These are phyloP conservation scores for Tenrec ecaudatus DNA, from an alignment of 2,113 vertebrate species.

Conservation along the genomic window DNA sequence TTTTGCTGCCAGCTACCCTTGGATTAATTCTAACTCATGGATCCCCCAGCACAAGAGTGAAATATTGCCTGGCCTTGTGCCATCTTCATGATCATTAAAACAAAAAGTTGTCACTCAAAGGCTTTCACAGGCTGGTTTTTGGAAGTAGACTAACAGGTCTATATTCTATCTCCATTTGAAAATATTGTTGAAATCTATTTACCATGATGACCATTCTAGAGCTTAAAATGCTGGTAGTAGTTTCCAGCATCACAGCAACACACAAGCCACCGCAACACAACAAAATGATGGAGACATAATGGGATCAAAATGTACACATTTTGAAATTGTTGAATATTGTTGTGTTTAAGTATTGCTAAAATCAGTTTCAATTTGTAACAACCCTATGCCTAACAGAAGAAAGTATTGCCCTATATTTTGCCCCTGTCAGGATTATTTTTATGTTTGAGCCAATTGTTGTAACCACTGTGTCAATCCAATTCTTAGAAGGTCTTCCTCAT, in stretches of 20 bases:
- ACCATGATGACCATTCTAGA: background rate
- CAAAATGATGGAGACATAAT: background rate
- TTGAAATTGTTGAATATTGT: background rate
- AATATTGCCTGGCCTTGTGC: background rate
- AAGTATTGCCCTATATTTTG: too few relatives aligned
- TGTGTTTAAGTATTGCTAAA: too few relatives aligned
- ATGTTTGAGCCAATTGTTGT: too few relatives aligned
- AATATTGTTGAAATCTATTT: background rate
- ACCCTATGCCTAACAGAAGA: too few relatives aligned
- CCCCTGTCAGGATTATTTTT: too few relatives aligned
- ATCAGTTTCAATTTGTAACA: too few relatives aligned
- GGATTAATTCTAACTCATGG: background rate
- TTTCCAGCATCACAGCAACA: too few relatives aligned
- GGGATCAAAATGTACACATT: background rate
- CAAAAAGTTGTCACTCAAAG: background rate
- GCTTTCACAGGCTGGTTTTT: background rate
- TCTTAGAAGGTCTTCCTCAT: too few relatives aligned
- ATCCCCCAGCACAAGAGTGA: background rate
- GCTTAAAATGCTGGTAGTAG: background rate
- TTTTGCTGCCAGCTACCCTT: background rate
- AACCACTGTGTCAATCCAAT: too few relatives aligned
- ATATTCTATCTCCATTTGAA: background rate
- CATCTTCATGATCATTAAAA: background rate
- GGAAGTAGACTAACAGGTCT: background rate
- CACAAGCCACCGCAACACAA: background rate